Evolutionary conservation across 2,888 invertebrate genomes (phyloP), one percentile per base, ranked within the genome.

Genomic region (Xestia ashworthii): DNA sequence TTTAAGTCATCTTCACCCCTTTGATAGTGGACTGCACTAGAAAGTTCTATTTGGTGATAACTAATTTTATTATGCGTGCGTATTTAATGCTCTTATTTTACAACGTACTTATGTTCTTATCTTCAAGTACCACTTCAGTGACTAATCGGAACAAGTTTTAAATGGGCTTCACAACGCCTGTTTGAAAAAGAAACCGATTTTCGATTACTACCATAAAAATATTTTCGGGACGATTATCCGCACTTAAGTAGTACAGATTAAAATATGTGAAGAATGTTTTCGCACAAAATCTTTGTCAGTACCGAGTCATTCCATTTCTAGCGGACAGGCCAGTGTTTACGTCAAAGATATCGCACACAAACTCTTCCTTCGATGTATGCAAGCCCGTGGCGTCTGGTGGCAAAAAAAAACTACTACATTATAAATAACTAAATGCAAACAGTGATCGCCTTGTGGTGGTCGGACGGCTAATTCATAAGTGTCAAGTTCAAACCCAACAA

Each of bases 21-120:
- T 73, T 38, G 25, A 68, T 68, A 62, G 19, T n/a, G 5, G 65
- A 16, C n/a, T 38, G 25, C 46, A 41, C 80, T 60, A 58, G 82
- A 75, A 46, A 38, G 2, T 80, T 70, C 69, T 66, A 50, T 65
- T 68, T 16, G 11, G 3, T 14, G 38, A 68, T 79, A 64, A 32
- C 22, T 1, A 8, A 32, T 46, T n/a, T 11, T 55, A 64, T 64
- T 44, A 5, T 48, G 38, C 41, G 65, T n/a, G 14, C 32, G 22
- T 62, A 19, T 65, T 38, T 1, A 9, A 44, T 32, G n/a, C 12
- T 44, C 44, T 46, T 53, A 69, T 62, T 62, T 62, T 62, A 22
- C 38, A 5, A 38, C 11, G 38, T 38, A 62, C 62, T 64, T n/a
- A 19, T 46, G 25, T 19, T 46, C 14, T 64, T 81, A 74, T 79